Evolutionary conservation across 2,797 vertebrate genomes (phyloP).

Genomic region (Zalophus californianus): DNA sequence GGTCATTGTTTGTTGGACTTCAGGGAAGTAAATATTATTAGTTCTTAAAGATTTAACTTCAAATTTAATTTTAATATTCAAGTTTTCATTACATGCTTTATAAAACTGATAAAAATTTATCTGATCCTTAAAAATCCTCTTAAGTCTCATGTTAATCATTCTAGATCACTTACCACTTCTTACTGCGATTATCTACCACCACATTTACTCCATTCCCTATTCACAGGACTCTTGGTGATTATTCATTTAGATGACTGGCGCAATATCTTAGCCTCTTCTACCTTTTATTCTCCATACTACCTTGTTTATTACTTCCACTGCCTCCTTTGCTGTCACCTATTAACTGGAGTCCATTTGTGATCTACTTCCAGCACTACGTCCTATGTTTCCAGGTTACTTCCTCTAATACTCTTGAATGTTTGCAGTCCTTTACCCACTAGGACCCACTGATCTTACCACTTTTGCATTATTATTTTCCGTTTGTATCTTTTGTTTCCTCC

Average conservation of each 20-base stretch:
- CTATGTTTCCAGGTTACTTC: neutral
- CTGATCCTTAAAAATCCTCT: neutral
- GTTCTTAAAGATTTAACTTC: neutral
- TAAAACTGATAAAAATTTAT: neutral
- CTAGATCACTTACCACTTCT: neutral
- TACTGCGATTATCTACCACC: neutral
- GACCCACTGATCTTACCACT: neutral
- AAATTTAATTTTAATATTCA: slow-evolving; percentile 1
- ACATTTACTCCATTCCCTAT: neutral
- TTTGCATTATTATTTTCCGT: neutral
- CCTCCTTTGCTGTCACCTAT: neutral
- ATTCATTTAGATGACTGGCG: neutral
- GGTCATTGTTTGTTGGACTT: slow-evolving; percentile 16
- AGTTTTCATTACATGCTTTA: neutral
- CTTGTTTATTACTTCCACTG: neutral
- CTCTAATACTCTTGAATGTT: neutral
- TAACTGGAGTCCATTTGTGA: neutral
- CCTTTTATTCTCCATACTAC: neutral
- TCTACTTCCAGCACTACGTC: neutral
- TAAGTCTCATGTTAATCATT: neutral
- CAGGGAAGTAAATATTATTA: neutral
- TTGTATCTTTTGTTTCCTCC: neutral
- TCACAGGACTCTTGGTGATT: neutral
- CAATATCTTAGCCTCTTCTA: neutral
- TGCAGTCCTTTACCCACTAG: neutral